These are phyloP conservation scores for Cyphomyrus discorhynchus DNA, from an alignment of 2,113 vertebrate species.

Conservation along the genomic window DNA sequence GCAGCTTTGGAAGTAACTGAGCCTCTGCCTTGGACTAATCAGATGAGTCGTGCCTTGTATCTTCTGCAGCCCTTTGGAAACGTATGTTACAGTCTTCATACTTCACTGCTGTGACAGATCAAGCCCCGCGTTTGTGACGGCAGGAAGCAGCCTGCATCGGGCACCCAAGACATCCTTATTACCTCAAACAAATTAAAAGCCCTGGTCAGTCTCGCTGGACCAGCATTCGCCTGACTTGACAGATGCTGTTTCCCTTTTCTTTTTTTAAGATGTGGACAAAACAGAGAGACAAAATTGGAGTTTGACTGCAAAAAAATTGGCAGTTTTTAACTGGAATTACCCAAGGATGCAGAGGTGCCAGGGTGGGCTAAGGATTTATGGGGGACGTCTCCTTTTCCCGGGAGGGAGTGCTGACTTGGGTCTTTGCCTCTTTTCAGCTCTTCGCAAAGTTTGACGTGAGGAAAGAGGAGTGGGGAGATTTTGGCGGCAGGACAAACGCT, in stretches of 20 bases:
- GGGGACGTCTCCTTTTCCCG: slow-evolving; percentile 48
- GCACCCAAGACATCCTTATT: neutral
- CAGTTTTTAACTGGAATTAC: slow-evolving; percentile 61
- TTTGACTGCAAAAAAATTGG: slow-evolving; percentile 18
- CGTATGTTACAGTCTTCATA: neutral
- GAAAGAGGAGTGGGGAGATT: neutral
- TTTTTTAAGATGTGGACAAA: neutral
- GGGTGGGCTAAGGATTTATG: slow-evolving; percentile 54
- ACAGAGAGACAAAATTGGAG: neutral
- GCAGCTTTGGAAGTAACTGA: neutral
- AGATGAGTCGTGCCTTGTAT: neutral
- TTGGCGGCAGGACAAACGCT: slow-evolving; percentile 34
- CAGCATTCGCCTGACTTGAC: neutral
- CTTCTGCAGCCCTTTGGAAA: neutral
- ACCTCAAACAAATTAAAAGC: neutral
- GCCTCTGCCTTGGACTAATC: neutral
- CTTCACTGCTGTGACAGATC: neutral
- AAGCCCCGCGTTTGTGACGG: neutral
- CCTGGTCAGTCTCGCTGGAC: neutral
- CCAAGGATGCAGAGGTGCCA: slow-evolving; percentile 59
- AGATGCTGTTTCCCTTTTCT: neutral
- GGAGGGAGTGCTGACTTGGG: slow-evolving; percentile 57
- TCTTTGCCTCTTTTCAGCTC: slow-evolving; percentile 42
- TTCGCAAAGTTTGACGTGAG: slow-evolving; percentile 32
- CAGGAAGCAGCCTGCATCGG: neutral